Evolutionary conservation across 1,140 invertebrate genomes (phyloP).

Genomic region (Patella vulgata): DNA sequence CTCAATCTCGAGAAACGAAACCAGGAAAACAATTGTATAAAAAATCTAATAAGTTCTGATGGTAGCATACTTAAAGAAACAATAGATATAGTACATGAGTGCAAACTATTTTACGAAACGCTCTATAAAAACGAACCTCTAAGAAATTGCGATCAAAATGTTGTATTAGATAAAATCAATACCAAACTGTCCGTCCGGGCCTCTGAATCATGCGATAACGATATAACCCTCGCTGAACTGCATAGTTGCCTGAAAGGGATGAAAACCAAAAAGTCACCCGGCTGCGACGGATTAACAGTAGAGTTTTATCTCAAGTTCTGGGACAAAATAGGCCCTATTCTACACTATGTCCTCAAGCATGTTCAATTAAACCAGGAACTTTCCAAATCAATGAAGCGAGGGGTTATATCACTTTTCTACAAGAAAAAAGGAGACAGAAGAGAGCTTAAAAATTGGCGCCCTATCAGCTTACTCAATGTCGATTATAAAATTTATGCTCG

Average conservation of each 20-base stretch:
- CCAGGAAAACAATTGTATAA: too few species aligned
- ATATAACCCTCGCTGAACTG: slow-evolving; percentile 25
- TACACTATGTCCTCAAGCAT: slow-evolving; percentile 17
- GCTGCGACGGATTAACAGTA: slow-evolving; percentile 34
- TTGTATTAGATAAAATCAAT: too few species aligned
- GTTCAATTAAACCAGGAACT: slow-evolving; percentile 23
- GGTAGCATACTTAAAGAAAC: too few species aligned
- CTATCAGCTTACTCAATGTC: slow-evolving; percentile 41
- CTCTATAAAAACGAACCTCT: too few species aligned
- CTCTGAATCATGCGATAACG: slow-evolving; percentile 14
- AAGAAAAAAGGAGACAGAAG: slow-evolving; percentile 28
- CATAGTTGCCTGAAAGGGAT: slow-evolving; percentile 20
- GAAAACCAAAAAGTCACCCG: slow-evolving; percentile 38
- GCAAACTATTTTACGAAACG: too few species aligned
- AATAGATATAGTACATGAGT: too few species aligned
- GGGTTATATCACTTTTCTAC: slow-evolving; percentile 37
- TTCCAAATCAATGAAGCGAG: slow-evolving; percentile 22
- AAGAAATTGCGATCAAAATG: too few species aligned
- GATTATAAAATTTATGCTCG: slow-evolving; percentile 43
- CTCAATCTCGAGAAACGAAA: too few species aligned
- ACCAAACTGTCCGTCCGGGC: too few species aligned
- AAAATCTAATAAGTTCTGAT: too few species aligned
- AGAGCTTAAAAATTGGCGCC: slow-evolving; percentile 35
- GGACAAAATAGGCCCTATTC: slow-evolving; percentile 21
- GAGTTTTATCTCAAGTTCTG: slow-evolving; percentile 40